A percentile compares a stretch with the other conserved stretches of the same genome.
Evolutionary conservation across 30 jellyfish, hydroid and myxozoan genomes (phyloP).

Genomic region (Aurelia sp.): DNA sequence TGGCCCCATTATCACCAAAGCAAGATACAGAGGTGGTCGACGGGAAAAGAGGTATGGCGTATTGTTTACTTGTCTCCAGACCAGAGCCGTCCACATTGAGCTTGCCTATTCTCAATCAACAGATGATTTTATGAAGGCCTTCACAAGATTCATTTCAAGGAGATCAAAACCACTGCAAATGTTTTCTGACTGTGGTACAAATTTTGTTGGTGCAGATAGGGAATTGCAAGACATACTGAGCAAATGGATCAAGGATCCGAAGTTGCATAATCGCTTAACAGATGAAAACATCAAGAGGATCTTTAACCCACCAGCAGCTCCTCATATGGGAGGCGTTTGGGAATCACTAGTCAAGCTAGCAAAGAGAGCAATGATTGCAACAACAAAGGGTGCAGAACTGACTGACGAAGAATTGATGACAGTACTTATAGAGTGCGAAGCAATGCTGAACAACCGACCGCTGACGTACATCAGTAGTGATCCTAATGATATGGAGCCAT

Average conservation of each 20-base stretch:
- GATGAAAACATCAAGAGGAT: constrained; percentile 35
- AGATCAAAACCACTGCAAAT: constrained; percentile 36
- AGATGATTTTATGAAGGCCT: constrained; percentile 35
- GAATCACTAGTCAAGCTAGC: constrained; percentile 37
- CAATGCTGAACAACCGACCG: constrained; percentile 45
- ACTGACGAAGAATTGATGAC: constrained; percentile 43
- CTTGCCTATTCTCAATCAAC: constrained; percentile 27
- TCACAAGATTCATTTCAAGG: constrained; percentile 38
- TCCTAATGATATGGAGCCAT: constrained; percentile 32
- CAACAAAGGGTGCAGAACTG: constrained; percentile 20
- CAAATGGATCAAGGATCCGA: constrained; percentile 21
- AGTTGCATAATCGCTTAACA: constrained; percentile 12
- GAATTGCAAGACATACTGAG: constrained; percentile 9
- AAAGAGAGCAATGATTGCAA: constrained; percentile 39
- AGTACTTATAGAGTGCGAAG: constrained; percentile 37
- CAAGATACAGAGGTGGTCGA: constrained; percentile 29
- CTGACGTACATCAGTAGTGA: constrained; percentile 22
- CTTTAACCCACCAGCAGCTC: constrained; percentile 49
- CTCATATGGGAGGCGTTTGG: constrained; percentile 58
- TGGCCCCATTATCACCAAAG: constrained; percentile 34
- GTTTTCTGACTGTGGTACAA: constrained; percentile 34
- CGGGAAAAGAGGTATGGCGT: constrained; percentile 45
- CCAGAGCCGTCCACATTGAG: constrained; percentile 59
- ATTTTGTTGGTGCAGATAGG: neutral
- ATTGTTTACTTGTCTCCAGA: constrained; percentile 49